Conservation (phyloP, 2,113 vertebrate genomes). For the Australoheros scitulus region DNA sequence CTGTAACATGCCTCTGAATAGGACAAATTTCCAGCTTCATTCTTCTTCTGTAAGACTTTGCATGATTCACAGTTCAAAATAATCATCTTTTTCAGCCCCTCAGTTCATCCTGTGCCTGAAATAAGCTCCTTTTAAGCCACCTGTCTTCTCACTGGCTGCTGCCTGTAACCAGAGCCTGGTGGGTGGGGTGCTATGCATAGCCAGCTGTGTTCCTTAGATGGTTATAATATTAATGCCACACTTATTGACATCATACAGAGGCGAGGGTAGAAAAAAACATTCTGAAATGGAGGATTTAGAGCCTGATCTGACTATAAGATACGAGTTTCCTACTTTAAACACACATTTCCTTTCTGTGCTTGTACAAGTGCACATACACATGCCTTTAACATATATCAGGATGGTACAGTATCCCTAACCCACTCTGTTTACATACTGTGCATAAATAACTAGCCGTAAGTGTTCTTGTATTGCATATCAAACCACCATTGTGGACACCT, state of each 20-base stretch:
- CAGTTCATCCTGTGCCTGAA: neutral
- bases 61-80: neutral
- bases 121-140: neutral
- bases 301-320: neutral
- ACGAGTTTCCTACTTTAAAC: neutral
- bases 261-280: neutral
- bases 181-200: accelerated
- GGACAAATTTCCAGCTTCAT: too few relatives aligned
- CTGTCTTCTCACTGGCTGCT: neutral
- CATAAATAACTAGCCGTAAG: too few relatives aligned
- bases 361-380: neutral
- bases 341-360: neutral
- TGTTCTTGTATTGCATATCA: neutral
- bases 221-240: neutral
- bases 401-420: too few relatives aligned
- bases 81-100: neutral
- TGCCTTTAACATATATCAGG: neutral
- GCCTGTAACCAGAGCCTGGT: neutral
- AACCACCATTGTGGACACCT: neutral
- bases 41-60: neutral
- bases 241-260: neutral
- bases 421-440: too few relatives aligned
- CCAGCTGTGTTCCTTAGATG: neutral
- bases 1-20: too few relatives aligned
- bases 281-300: neutral